phyloP scores from a whole-genome alignment of 2,113 vertebrate genomes.

The Saguinus imperator region DNA sequence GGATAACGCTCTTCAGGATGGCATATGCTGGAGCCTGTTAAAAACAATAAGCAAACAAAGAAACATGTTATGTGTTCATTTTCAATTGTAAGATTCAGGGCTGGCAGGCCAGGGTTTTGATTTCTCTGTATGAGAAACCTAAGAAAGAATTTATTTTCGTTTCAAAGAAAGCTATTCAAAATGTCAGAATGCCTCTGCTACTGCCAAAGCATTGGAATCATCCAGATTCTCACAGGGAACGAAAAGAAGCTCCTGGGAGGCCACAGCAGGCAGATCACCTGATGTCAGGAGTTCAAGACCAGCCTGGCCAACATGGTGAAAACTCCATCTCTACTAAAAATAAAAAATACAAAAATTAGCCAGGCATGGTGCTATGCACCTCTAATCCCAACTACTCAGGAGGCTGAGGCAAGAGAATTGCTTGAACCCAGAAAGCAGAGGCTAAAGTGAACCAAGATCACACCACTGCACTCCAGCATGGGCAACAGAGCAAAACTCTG shows the following conservation, averaged over 20 bases:
- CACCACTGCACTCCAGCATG: too few relatives aligned
- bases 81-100: not conserved
- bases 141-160: not conserved
- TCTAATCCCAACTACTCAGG: too few relatives aligned
- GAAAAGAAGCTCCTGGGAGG: not conserved
- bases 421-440: too few relatives aligned
- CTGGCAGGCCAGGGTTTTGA: not conserved
- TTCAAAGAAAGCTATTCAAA: not conserved
- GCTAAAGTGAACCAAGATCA: too few relatives aligned
- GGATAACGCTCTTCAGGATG: slow-evolving; percentile 92
- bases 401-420: too few relatives aligned
- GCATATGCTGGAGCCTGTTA: slow-evolving; percentile 91
- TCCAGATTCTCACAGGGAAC: not conserved
- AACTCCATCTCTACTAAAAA: too few relatives aligned
- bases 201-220: not conserved
- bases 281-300: too few relatives aligned
- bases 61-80: accelerated
- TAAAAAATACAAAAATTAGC: too few relatives aligned
- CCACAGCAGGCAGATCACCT: too few relatives aligned
- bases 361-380: too few relatives aligned
- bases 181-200: not conserved
- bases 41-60: slow-evolving; percentile 29
- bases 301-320: too few relatives aligned
- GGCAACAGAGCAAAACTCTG: too few relatives aligned
- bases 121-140: not conserved